These are phyloP conservation scores for Microtus oregoni DNA, from an alignment of 2,113 vertebrate genomes.

Conservation along the genomic window DNA sequence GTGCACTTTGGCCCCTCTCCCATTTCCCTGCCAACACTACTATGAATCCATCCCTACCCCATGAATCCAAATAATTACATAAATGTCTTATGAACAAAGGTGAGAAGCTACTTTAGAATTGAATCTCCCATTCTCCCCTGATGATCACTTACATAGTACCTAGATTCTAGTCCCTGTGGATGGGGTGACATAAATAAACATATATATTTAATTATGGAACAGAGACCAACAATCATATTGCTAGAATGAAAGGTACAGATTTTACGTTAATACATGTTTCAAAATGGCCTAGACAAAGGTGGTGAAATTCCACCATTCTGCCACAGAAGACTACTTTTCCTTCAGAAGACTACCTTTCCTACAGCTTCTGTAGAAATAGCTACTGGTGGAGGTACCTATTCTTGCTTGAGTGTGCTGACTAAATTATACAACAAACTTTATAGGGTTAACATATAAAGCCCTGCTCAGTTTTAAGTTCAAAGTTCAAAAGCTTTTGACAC, in stretches of 20 bases:
- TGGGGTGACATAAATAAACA: not conserved
- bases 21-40: not conserved
- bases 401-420: not conserved
- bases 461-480: not conserved
- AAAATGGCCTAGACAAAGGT: not conserved
- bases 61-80: not conserved
- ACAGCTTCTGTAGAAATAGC: too few species aligned
- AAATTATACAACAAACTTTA: too few species aligned
- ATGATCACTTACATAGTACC: not conserved
- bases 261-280: constrained; percentile 4
- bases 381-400: too few species aligned
- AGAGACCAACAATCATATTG: not conserved
- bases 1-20: not conserved
- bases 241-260: not conserved
- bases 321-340: not conserved
- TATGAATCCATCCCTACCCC: not conserved
- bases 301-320: not conserved
- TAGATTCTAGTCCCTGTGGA: not conserved
- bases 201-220: not conserved
- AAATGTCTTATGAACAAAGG: not conserved
- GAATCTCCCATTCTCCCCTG: not conserved
- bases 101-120: not conserved
- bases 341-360: not conserved
- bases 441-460: not conserved
- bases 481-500: not conserved